A percentile compares a stretch with the other conserved stretches of the same genome.
Evolutionary conservation across 2,888 invertebrate species (phyloP).

Genomic region (Penaeus monodon): DNA sequence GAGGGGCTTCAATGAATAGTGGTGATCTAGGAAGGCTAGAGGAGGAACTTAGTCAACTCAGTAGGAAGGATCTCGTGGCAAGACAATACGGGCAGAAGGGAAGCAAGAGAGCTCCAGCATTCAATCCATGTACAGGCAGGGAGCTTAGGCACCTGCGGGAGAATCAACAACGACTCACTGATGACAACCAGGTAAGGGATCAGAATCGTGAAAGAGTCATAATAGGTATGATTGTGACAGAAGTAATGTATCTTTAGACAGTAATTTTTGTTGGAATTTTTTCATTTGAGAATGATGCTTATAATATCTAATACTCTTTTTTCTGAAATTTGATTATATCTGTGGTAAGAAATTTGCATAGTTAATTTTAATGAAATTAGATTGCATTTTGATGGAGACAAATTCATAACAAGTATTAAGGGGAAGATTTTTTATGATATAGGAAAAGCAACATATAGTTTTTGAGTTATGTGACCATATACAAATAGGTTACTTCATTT

Average conservation of each 20-base stretch:
- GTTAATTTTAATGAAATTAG: no score
- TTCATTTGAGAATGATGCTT: no score
- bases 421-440: neutral
- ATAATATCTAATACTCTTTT: no score
- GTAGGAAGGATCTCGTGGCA: constrained; percentile 26
- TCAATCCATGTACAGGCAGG: constrained; percentile 31
- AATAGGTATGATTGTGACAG: no score
- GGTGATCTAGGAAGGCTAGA: constrained; percentile 17
- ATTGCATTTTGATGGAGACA: no score
- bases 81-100: constrained; percentile 29
- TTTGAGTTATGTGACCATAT: neutral
- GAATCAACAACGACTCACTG: constrained; percentile 58
- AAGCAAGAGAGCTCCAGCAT: constrained; percentile 34
- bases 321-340: no score
- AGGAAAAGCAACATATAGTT: neutral
- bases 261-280: no score
- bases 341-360: no score
- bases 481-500: neutral
- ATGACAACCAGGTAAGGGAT: constrained; percentile 60
- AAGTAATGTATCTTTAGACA: no score
- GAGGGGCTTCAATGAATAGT: constrained; percentile 16
- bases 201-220: no score
- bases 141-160: constrained; percentile 50
- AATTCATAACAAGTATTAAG: neutral
- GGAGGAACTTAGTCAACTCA: constrained; percentile 34